phyloP scores from a whole-genome alignment of 2,113 vertebrate genomes.

The Bufo gargarizans region DNA sequence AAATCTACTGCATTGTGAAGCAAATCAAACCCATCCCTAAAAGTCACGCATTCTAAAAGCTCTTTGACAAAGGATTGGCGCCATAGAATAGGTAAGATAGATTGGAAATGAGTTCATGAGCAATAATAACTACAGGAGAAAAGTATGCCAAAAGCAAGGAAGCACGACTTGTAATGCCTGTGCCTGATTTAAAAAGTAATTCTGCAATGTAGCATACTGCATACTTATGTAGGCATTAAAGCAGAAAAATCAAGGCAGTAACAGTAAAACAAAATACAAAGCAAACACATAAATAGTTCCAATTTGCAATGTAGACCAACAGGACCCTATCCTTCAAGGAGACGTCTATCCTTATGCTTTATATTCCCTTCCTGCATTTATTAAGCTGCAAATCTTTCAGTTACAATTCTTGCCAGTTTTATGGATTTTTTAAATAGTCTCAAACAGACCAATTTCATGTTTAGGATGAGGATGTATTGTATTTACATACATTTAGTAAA shows the following conservation, averaged over 20 bases:
- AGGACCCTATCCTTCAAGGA: neutral
- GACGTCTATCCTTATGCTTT: neutral
- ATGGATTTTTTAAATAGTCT: neutral
- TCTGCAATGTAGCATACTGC: constrained; percentile 10
- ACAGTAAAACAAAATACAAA: neutral
- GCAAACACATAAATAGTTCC: constrained; percentile 13
- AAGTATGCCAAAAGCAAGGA: constrained; percentile 5
- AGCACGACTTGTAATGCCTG: constrained; percentile 26
- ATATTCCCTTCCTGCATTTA: neutral
- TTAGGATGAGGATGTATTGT: neutral
- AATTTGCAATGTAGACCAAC: neutral
- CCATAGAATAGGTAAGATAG: constrained; percentile 42
- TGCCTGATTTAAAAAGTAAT: constrained; percentile 50
- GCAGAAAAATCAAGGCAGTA: neutral
- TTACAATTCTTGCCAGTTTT: neutral
- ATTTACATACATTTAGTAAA: neutral
- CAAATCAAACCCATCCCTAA: constrained; percentile 13
- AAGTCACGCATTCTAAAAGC: constrained; percentile 48
- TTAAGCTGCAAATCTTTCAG: neutral
- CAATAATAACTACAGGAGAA: constrained; percentile 36
- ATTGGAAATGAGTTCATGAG: constrained; percentile 42
- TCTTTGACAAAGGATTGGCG: constrained; percentile 37
- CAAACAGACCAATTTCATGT: neutral
- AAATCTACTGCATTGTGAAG: constrained; percentile 44
- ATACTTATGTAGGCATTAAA: constrained; percentile 25